Evolutionary conservation across 2,797 vertebrate genomes (phyloP).

Genomic region (Natrix natrix): DNA sequence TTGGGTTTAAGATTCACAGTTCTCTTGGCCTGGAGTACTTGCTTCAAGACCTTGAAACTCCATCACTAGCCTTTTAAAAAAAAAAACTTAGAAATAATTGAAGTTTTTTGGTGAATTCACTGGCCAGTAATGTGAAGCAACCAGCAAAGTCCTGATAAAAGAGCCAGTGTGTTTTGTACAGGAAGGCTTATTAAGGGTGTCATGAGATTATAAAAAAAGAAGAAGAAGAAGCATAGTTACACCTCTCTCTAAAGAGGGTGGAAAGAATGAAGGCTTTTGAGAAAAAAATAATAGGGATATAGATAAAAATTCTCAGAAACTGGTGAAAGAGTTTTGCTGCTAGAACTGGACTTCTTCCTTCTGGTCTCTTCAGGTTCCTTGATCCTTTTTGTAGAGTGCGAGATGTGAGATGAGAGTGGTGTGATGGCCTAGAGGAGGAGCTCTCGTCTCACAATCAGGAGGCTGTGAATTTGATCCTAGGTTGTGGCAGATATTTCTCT

Average conservation of each 20-base stretch:
- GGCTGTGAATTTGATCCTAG: neutral
- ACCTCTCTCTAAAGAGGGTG: conserved; percentile 30
- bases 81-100: conserved; percentile 10
- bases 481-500: neutral
- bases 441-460: neutral
- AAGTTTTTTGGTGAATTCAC: conserved; percentile 27
- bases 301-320: neutral
- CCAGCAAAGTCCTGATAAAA: conserved; percentile 29
- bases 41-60: neutral
- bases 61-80: neutral
- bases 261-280: neutral
- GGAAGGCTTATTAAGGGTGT: conserved; percentile 24
- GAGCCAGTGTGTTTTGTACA: neutral
- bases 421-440: neutral
- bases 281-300: neutral
- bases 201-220: neutral
- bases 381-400: neutral
- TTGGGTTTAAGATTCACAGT: neutral
- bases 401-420: neutral
- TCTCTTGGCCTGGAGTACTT: neutral
- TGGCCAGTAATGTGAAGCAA: neutral
- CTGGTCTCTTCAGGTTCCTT: neutral
- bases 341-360: neutral
- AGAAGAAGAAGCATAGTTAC: conserved; percentile 31
- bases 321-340: neutral